Evolutionary conservation across 2,888 invertebrate genomes (phyloP), one percentile per base, ranked within the genome.

Genomic region (Scaptomyza cyrtandrae): DNA sequence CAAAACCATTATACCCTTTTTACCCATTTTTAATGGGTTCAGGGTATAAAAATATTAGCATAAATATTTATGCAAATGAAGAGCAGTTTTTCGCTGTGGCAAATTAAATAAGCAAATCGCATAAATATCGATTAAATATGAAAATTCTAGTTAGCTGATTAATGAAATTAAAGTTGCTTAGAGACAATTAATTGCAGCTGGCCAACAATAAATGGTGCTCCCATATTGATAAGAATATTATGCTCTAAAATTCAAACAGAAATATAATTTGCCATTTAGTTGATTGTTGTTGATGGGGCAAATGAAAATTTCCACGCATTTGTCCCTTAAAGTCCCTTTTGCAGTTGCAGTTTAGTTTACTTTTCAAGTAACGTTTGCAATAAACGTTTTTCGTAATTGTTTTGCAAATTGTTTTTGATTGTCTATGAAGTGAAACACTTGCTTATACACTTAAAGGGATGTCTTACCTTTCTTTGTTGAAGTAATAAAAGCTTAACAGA

Each of bases 361-460:
- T 39, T 19, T 4, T 24, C 24, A 24, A 5, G 24, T 24, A 24
- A 24, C 24, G 24, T 5, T 60, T 65, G 49, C 33, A 16, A 44
- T 55, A 62, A 63, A 58, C 48, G 35, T 50, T 60, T 53, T 50
- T 48, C 35, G 55, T 62, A 69, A 71, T 80, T 71, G 71, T 71
- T 60, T 62, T 65, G 73, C 46, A 65, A 76, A 80, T 76, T 70
- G 67, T 63, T 76, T 61, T 68, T 62, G 64, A 69, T 67, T 44
- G 58, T 46, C 70, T 29, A 57, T 48, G 29, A 31, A 7, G 19
- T 52, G 29, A 45, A 55, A 54, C 49, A 49, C 39, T 64, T 33
- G 46, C 53, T 35, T 4, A 24, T 10, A 63, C 46, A 68, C 55
- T 73, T 73, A 79, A 73, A 65, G 0, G 10, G 0, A 27, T 14